Percentiles rank a stretch among this genome's conserved stretches.
phyloP scores from a whole-genome alignment of 2,797 vertebrate genomes.

The Mustela erminea region DNA sequence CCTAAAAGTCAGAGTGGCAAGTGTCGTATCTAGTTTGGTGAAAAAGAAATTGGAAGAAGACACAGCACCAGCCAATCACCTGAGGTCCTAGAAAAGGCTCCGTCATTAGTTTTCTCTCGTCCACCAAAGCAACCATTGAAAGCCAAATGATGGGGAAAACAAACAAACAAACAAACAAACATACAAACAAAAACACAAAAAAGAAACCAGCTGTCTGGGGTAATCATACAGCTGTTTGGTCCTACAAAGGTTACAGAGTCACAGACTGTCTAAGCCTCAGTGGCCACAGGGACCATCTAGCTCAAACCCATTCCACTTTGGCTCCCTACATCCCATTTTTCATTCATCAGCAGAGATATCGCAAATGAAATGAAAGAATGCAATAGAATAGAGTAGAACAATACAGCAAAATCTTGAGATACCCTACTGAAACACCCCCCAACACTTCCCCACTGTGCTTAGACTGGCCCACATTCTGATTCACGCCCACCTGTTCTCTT shows the following conservation, averaged over 20 bases:
- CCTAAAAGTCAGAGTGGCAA: neutral
- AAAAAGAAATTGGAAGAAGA: neutral
- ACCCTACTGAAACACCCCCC: neutral
- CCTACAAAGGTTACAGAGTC: neutral
- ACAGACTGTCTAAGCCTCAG: fast-evolving
- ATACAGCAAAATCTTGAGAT: neutral
- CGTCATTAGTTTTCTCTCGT: neutral
- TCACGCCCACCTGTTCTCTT: neutral
- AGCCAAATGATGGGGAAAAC: neutral
- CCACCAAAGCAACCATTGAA: neutral
- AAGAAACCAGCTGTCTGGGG: neutral
- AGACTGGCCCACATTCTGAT: neutral
- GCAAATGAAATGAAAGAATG: neutral
- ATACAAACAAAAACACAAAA: too few relatives aligned
- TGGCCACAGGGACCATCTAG: neutral
- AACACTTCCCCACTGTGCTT: neutral
- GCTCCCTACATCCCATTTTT: neutral
- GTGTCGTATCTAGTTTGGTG: neutral
- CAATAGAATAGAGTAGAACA: neutral
- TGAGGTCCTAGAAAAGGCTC: neutral
- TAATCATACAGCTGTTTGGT: neutral
- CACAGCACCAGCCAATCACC: neutral
- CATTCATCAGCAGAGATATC: neutral
- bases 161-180: neutral
- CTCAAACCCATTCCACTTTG: neutral